Percentiles rank a stretch among this genome's conserved stretches.
phyloP scores from a whole-genome alignment of 2,797 vertebrate species.

The Microchirus variegatus region DNA sequence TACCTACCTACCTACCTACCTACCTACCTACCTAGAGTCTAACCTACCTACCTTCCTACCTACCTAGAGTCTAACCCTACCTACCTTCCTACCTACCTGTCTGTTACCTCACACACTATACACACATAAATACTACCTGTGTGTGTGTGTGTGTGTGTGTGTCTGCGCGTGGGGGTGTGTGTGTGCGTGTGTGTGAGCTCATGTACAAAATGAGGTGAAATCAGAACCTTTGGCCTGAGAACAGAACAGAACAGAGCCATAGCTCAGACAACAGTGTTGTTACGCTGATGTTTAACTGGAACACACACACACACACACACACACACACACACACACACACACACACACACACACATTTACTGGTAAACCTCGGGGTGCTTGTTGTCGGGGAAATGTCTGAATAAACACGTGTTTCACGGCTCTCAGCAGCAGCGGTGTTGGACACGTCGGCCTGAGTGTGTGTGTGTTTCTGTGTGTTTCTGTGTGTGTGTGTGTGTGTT shows the following conservation, averaged over 20 bases:
- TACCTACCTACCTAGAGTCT: no score
- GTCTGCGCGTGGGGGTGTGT: no score
- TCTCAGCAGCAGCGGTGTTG: conserved; percentile 6
- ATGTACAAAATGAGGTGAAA: conserved; percentile 26
- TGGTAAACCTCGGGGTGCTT: conserved; percentile 44
- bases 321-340: conserved; percentile 38
- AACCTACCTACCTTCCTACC: no score
- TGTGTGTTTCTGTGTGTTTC: no score
- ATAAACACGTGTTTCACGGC: conserved; percentile 65
- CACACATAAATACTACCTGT: no score
- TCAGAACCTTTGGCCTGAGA: conserved; percentile 51
- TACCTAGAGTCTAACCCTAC: no score
- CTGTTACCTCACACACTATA: no score
- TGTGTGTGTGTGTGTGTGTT: no score
- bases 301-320: conserved; percentile 32
- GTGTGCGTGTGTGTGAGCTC: conserved; percentile 13
- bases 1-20: no score
- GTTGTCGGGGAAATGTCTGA: conserved; percentile 47
- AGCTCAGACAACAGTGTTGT: conserved; percentile 34
- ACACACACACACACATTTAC: conserved; percentile 58
- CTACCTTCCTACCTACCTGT: no score
- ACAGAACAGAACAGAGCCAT: conserved; percentile 40
- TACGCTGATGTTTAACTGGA: conserved; percentile 40
- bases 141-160: background rate
- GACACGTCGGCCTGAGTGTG: no score